phyloP scores from a whole-genome alignment of 2,888 invertebrate species.

The Chironomus tentans region DNA sequence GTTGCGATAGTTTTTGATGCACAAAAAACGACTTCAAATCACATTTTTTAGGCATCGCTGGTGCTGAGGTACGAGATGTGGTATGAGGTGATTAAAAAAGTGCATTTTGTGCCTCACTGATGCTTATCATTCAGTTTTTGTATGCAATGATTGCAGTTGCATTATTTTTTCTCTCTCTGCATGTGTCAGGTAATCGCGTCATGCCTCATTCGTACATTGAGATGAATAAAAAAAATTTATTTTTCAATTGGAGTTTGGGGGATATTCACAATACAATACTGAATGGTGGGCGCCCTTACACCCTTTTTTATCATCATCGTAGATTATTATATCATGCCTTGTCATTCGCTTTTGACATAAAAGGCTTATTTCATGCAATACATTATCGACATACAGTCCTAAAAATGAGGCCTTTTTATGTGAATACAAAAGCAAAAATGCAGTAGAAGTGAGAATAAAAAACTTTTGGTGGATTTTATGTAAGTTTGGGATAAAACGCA shows the following conservation, averaged over 20 bases:
- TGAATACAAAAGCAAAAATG: background rate
- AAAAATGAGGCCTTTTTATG: background rate
- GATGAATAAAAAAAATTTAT: no score
- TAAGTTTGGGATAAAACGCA: no score
- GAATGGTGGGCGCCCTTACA: background rate
- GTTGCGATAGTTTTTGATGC: background rate
- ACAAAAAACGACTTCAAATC: conserved; percentile 1
- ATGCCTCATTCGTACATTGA: background rate
- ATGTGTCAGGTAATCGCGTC: conserved; percentile 10
- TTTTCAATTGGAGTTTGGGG: no score
- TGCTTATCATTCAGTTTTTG: background rate
- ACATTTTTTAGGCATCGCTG: background rate
- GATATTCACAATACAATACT: no score
- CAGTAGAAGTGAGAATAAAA: background rate
- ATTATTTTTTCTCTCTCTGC: background rate
- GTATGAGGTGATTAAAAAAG: background rate
- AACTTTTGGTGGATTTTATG: no score
- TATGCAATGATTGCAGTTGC: background rate
- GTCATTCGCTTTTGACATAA: background rate
- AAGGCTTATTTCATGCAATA: background rate
- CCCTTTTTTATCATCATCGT: conserved; percentile 1
- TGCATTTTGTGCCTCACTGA: background rate
- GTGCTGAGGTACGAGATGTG: no score
- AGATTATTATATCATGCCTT: conserved; percentile 5
- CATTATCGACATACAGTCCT: no score